A percentile compares a stretch with the other conserved stretches of the same genome.
phyloP scores from a whole-genome alignment of 1,140 invertebrate genomes.

The Lordiphosa stackelbergi region DNA sequence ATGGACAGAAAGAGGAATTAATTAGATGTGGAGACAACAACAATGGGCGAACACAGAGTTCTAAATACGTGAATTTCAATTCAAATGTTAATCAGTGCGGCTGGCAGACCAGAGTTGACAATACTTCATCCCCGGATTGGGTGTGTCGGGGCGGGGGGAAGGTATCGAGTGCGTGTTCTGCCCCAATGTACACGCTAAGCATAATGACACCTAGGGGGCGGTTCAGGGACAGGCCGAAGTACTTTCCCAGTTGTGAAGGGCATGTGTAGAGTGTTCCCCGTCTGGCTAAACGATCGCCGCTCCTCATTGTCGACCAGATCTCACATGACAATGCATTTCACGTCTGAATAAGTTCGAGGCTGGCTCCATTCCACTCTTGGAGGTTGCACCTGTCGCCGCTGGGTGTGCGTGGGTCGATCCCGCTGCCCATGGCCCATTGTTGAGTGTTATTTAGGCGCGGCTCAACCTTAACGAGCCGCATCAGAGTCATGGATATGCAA shows the following conservation, averaged over 20 bases:
- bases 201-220: constrained; percentile 65
- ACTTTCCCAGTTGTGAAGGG: constrained; percentile 59
- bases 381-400: constrained; percentile 59
- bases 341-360: constrained; percentile 72
- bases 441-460: constrained; percentile 52
- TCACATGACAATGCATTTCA: constrained; percentile 56
- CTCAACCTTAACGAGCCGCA: constrained; percentile 41
- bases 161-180: constrained; percentile 39
- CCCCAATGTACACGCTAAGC: constrained; percentile 61
- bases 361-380: constrained; percentile 39
- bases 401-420: constrained; percentile 48
- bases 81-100: constrained; percentile 73
- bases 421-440: constrained; percentile 25
- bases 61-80: constrained; percentile 69
- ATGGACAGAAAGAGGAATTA: constrained; percentile 63
- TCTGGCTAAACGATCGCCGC: constrained; percentile 51
- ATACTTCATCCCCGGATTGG: constrained; percentile 33
- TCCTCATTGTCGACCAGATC: constrained; percentile 48
- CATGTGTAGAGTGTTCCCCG: constrained; percentile 29
- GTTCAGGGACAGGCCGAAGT: constrained; percentile 61
- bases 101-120: constrained; percentile 55
- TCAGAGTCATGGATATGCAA: constrained; percentile 33
- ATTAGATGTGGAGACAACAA: constrained; percentile 74
- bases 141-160: constrained; percentile 32
- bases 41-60: constrained; percentile 59